Percentiles rank a stretch among this genome's conserved stretches.
phyloP scores from a whole-genome alignment of 2,888 invertebrate genomes.

The Eupithecia pulchellata region DNA sequence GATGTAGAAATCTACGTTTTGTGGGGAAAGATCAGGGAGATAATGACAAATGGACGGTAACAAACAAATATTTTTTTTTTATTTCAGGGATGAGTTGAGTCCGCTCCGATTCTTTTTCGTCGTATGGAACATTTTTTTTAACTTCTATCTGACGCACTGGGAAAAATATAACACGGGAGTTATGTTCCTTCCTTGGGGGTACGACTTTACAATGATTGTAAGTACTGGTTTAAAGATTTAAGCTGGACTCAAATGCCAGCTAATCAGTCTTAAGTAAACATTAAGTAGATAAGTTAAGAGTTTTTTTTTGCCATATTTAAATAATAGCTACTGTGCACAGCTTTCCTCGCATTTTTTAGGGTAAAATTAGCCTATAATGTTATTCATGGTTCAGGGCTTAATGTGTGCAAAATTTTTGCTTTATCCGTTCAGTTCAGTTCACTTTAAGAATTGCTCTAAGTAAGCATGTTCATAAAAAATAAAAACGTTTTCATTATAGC shows the following conservation, averaged over 20 bases:
- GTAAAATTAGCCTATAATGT: too few species aligned
- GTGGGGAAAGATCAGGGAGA: not conserved
- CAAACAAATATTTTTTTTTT: not conserved
- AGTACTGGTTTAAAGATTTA: conserved; percentile 58
- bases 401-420: too few species aligned
- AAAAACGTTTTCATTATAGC: not conserved
- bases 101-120: conserved; percentile 95
- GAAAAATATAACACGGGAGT: conserved; percentile 99
- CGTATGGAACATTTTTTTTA: conserved; percentile 96
- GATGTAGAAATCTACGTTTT: too few species aligned
- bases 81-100: conserved; percentile 88
- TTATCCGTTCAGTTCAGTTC: too few species aligned
- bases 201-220: conserved; percentile 98
- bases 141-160: conserved; percentile 99
- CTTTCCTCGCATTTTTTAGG: too few species aligned
- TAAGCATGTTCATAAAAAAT: conserved; percentile 1
- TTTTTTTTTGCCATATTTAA: too few species aligned
- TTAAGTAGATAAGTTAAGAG: too few species aligned
- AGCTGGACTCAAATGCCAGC: too few species aligned
- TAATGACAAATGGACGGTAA: not conserved
- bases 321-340: too few species aligned
- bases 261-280: too few species aligned
- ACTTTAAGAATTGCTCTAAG: not conserved
- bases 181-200: conserved; percentile 98
- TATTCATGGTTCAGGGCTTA: too few species aligned